A percentile compares a stretch with the other conserved stretches of the same genome.
Evolutionary conservation across 2,797 vertebrate species (phyloP).

Genomic region (Etheostoma nigrum): DNA sequence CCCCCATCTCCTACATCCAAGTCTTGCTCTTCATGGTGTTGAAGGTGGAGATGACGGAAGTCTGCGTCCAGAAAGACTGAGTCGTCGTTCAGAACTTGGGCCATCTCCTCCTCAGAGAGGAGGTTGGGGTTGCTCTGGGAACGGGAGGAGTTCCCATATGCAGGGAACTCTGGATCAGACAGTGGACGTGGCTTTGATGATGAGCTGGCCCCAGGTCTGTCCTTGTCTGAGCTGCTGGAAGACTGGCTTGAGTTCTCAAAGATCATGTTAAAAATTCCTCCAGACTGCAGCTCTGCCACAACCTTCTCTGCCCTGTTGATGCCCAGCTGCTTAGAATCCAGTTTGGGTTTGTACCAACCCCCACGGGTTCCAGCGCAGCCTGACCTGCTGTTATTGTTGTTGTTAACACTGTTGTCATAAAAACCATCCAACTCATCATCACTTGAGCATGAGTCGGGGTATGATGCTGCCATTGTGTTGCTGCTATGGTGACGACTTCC

Average conservation of each 20-base stretch:
- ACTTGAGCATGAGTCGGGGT: conserved; percentile 92
- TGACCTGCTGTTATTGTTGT: conserved; percentile 75
- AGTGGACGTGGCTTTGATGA: conserved; percentile 81
- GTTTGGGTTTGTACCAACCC: conserved; percentile 89
- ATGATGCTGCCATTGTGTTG: conserved; percentile 63
- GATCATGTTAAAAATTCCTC: conserved; percentile 97
- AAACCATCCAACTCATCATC: conserved; percentile 91
- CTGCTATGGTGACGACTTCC: conserved; percentile 72
- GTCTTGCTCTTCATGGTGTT: conserved; percentile 71
- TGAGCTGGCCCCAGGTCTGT: conserved; percentile 61
- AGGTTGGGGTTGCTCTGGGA: conserved; percentile 81
- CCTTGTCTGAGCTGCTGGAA: conserved; percentile 86
- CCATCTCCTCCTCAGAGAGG: conserved; percentile 89
- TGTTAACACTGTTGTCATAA: conserved; percentile 75
- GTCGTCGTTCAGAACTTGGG: conserved; percentile 86
- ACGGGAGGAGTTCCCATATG: conserved; percentile 64
- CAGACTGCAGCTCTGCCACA: conserved; percentile 96
- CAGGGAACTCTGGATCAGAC: conserved; percentile 86
- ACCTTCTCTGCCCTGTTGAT: conserved; percentile 96
- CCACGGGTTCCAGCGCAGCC: conserved; percentile 74
- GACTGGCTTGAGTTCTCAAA: conserved; percentile 92
- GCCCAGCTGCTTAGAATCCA: conserved; percentile 93
- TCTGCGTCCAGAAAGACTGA: conserved; percentile 87
- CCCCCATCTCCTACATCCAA: conserved; percentile 74
- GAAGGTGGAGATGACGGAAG: conserved; percentile 74